Percentiles rank a stretch among this genome's conserved stretches.
Evolutionary conservation across 2,888 invertebrate genomes (phyloP).

Genomic region (Pachymerium ferrugineum): DNA sequence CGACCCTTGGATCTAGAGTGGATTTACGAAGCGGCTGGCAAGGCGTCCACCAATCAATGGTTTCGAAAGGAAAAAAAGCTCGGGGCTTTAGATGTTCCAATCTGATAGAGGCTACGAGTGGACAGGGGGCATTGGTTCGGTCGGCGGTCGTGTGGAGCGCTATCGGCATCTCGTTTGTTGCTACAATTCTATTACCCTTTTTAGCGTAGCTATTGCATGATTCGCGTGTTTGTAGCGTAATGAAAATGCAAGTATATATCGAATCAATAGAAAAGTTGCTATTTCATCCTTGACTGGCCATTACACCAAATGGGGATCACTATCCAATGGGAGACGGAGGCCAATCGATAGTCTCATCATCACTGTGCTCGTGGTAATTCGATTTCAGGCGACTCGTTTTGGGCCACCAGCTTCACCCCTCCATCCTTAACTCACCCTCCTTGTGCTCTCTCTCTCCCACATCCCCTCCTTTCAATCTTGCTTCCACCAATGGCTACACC

Average conservation of each 20-base stretch:
- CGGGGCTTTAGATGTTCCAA: slow-evolving; percentile 13
- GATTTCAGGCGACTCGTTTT: slow-evolving; percentile 13
- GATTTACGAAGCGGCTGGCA: slow-evolving; percentile 13
- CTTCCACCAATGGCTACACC: not conserved
- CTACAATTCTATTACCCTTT: slow-evolving; percentile 13
- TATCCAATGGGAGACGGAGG: slow-evolving; percentile 8
- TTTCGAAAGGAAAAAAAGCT: not conserved
- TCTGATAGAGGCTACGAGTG: not conserved
- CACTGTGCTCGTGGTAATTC: slow-evolving; percentile 13
- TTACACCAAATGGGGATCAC: slow-evolving; percentile 13
- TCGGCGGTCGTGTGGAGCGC: not conserved
- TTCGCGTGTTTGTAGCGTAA: not conserved
- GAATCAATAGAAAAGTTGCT: slow-evolving; percentile 13
- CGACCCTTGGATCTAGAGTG: not conserved
- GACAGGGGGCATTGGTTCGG: not conserved
- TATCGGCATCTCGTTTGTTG: not conserved
- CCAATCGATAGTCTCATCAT: slow-evolving; percentile 13
- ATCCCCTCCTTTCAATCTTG: not conserved
- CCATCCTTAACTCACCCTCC: slow-evolving; percentile 9
- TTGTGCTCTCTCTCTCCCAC: too few species aligned
- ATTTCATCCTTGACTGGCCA: slow-evolving; percentile 13
- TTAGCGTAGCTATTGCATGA: slow-evolving; percentile 8
- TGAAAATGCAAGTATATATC: slow-evolving; percentile 13
- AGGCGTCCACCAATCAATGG: slow-evolving; percentile 6
- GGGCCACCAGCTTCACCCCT: not conserved